Conservation (phyloP, 2,113 vertebrate species). For the Panurus biarmicus region DNA sequence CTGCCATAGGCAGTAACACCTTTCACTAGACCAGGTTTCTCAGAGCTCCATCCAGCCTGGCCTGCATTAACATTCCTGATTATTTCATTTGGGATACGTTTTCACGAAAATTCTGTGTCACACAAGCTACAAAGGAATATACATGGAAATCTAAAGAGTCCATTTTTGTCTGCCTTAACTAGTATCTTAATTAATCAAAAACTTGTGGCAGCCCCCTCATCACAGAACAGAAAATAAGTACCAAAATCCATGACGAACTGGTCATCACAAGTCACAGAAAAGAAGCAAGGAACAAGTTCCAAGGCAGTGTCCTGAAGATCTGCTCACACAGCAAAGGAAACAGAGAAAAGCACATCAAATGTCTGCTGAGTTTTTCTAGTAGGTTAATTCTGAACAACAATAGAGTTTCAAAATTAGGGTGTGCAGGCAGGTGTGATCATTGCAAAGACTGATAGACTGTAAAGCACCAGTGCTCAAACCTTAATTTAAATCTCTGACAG, state of each 20-base stretch:
- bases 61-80: background rate
- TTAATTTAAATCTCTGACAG: slow-evolving; percentile 54
- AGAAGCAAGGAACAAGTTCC: background rate
- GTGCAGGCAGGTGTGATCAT: background rate
- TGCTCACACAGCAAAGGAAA: background rate
- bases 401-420: background rate
- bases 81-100: background rate
- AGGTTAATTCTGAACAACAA: slow-evolving; percentile 7
- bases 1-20: too few species aligned
- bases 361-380: background rate
- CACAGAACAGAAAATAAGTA: background rate
- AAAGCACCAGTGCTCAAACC: background rate
- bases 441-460: slow-evolving; percentile 14
- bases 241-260: background rate
- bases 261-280: background rate
- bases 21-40: background rate
- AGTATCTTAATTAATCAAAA: background rate
- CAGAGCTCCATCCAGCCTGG: background rate
- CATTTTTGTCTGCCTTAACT: background rate
- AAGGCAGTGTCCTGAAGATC: background rate
- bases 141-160: background rate
- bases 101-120: background rate
- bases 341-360: background rate
- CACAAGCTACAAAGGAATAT: background rate
- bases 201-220: background rate